Conservation (phyloP, 2,888 invertebrate species). For the Netelia fuscicornis region DNA sequence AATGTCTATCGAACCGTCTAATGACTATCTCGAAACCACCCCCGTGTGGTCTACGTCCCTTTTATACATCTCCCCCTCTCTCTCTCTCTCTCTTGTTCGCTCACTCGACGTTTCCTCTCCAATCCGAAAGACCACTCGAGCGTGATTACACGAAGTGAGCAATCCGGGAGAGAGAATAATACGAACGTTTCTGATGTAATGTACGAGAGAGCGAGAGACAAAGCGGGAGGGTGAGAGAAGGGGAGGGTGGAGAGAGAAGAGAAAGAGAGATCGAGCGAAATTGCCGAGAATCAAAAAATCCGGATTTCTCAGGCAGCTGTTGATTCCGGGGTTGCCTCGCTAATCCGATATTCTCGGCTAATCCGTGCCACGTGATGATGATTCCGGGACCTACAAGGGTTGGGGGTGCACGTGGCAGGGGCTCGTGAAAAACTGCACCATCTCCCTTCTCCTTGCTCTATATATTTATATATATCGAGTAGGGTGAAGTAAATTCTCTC, state of each 20-base stretch:
- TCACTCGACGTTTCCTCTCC: not conserved
- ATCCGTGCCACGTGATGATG: constrained; percentile 64
- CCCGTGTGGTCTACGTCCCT: constrained; percentile 27
- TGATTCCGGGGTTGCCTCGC: constrained; percentile 74
- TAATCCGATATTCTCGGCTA: constrained; percentile 67
- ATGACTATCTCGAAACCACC: constrained; percentile 53
- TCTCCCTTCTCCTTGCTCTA: not conserved
- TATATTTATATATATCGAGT: not conserved
- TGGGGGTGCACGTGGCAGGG: constrained; percentile 45
- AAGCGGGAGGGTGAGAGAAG: not conserved
- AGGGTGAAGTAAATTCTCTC: not conserved
- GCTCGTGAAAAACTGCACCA: constrained; percentile 29
- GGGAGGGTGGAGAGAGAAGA: not conserved
- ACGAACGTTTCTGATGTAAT: not conserved
- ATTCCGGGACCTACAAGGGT: not conserved
- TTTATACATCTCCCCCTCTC: constrained; percentile 4
- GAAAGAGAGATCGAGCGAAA: constrained; percentile 37
- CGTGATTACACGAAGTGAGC: constrained; percentile 64
- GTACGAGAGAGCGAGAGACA: constrained; percentile 1
- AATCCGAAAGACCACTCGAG: constrained; percentile 64
- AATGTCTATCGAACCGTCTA: constrained; percentile 66
- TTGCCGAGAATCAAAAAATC: constrained; percentile 47
- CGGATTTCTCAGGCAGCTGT: constrained; percentile 62
- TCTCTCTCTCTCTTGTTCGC: constrained; percentile 23
- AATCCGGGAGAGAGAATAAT: constrained; percentile 10